phyloP scores from a whole-genome alignment of 2,888 invertebrate species.

The Cloeon dipterum region DNA sequence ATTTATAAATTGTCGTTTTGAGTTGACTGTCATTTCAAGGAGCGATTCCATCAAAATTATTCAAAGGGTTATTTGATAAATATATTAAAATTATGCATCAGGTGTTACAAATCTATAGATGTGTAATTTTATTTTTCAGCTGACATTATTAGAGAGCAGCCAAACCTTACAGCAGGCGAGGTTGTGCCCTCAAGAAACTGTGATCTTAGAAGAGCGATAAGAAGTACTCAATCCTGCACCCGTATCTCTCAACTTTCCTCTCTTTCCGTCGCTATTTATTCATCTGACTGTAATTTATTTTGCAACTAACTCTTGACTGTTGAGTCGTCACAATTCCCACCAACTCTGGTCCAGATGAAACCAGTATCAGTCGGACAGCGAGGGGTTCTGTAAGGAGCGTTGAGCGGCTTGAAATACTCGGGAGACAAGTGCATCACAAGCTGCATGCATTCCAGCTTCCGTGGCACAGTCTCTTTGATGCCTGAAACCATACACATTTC shows the following conservation, averaged over 20 bases:
- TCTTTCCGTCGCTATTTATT: too few species aligned
- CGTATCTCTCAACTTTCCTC: too few species aligned
- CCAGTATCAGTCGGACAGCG: constrained; percentile 1
- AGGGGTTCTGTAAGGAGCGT: constrained; percentile 4
- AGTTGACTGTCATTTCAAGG: too few species aligned
- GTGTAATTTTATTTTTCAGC: constrained; percentile 25
- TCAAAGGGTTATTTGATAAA: too few species aligned
- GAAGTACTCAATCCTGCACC: too few species aligned
- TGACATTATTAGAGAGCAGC: constrained; percentile 50
- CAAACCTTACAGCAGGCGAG: constrained; percentile 62
- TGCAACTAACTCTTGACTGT: too few species aligned
- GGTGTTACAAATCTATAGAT: constrained; percentile 5
- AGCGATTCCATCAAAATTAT: too few species aligned
- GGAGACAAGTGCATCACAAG: constrained; percentile 88
- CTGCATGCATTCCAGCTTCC: constrained; percentile 67
- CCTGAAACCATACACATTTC: too few species aligned
- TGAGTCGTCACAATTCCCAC: too few species aligned
- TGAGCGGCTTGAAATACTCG: constrained; percentile 54
- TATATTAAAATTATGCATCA: constrained; percentile 4
- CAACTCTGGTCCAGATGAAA: constrained; percentile 4
- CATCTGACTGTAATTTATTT: too few species aligned
- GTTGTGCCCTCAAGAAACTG: constrained; percentile 81
- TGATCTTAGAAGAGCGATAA: constrained; percentile 87
- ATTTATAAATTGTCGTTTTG: too few species aligned
- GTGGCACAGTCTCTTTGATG: constrained; percentile 72